phyloP scores from a whole-genome alignment of 2,113 vertebrate genomes.

The Lophochroa leadbeateri region DNA sequence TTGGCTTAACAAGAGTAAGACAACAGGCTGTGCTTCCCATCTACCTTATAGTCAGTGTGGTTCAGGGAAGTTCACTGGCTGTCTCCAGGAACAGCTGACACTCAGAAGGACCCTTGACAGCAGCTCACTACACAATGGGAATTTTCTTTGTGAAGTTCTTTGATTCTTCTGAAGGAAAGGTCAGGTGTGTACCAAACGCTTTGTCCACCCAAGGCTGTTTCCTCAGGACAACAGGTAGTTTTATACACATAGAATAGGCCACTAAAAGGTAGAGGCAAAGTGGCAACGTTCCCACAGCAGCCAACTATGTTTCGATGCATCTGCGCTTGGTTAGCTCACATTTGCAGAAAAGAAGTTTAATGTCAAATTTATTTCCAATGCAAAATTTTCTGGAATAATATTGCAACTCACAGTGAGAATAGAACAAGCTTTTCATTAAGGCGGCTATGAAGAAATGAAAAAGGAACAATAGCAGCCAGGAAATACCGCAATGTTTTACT shows the following conservation, averaged over 20 bases:
- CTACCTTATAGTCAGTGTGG: background rate
- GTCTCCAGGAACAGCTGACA: background rate
- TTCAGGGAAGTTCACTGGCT: background rate
- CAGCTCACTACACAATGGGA: background rate
- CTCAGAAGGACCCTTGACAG: background rate
- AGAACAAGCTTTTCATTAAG: constrained; percentile 41
- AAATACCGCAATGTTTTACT: background rate
- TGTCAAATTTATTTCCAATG: background rate
- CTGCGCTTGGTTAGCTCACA: constrained; percentile 55
- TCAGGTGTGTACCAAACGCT: background rate
- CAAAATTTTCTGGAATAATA: constrained; percentile 3
- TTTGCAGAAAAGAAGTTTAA: constrained; percentile 60
- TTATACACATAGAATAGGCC: background rate
- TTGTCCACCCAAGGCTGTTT: background rate
- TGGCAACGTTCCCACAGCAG: background rate
- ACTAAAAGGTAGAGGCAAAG: background rate
- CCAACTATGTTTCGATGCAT: background rate
- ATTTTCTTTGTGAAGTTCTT: background rate
- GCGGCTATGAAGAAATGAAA: background rate
- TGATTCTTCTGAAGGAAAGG: background rate
- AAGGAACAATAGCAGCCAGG: background rate
- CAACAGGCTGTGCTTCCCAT: background rate
- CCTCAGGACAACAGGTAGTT: background rate
- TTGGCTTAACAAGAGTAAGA: background rate
- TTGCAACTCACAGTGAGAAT: background rate